These are phyloP conservation scores for Chloropsis hardwickii DNA, from an alignment of 2,113 vertebrate genomes.

Conservation along the genomic window DNA sequence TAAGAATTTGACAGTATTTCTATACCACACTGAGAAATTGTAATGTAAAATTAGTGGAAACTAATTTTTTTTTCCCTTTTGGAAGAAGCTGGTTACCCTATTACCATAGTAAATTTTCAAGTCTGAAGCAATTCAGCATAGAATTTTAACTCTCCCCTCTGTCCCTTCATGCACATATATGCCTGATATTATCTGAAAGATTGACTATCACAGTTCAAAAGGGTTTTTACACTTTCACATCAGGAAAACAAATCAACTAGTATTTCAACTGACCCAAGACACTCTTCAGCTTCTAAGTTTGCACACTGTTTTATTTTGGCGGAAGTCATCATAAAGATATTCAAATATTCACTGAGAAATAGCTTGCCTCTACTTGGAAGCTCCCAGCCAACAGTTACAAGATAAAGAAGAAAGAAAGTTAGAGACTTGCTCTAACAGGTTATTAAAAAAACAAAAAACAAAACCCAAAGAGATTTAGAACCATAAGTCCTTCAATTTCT, in stretches of 20 bases:
- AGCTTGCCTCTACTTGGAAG: not conserved
- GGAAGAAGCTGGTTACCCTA: not conserved
- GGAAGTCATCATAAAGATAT: not conserved
- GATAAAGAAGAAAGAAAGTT: not conserved
- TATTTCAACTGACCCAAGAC: not conserved
- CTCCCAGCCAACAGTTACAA: not conserved
- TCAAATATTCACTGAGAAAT: not conserved
- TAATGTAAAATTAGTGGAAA: not conserved
- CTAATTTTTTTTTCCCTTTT: not conserved
- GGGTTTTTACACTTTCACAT: not conserved
- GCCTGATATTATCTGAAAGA: not conserved
- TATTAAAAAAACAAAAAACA: not conserved
- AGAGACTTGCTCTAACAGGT: not conserved
- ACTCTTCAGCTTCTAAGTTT: not conserved
- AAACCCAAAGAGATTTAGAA: not conserved
- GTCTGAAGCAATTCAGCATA: not conserved
- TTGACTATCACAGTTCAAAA: not conserved
- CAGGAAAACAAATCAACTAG: not conserved
- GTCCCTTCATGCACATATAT: not conserved
- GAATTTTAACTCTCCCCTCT: not conserved
- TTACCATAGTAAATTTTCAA: not conserved
- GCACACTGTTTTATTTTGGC: not conserved
- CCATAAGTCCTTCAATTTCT: not conserved
- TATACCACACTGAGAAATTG: not conserved
- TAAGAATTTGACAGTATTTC: not conserved